These are phyloP conservation scores for Bufotes viridis DNA, from an alignment of 2,797 vertebrate genomes.

Conservation along the genomic window DNA sequence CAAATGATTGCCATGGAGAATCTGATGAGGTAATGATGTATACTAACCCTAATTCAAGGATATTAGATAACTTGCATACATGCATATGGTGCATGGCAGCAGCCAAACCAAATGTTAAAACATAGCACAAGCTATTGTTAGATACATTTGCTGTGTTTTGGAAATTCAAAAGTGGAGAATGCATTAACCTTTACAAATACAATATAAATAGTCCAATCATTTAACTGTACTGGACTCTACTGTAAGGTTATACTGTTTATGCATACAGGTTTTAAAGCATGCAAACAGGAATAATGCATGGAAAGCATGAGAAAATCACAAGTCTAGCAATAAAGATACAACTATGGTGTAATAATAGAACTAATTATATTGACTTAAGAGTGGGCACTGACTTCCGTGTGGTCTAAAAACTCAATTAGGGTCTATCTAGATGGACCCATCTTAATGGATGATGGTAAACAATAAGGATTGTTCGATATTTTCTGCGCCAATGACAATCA, in stretches of 20 bases:
- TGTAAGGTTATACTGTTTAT: background rate
- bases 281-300: background rate
- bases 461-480: background rate
- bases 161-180: background rate
- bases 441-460: background rate
- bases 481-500: conserved; percentile 6
- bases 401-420: background rate
- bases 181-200: background rate
- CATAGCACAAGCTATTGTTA: background rate
- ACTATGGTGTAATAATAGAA: background rate
- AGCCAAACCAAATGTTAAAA: background rate
- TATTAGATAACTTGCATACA: background rate
- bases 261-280: background rate
- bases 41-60: background rate
- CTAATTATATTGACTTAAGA: background rate
- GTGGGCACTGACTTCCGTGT: background rate
- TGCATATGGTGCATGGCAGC: background rate
- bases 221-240: background rate
- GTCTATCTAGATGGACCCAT: background rate
- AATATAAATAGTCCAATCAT: background rate
- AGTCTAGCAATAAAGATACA: background rate
- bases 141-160: background rate
- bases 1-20: background rate
- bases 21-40: background rate
- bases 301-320: background rate